A percentile compares a stretch with the other conserved stretches of the same genome.
Conservation (phyloP, 2,797 vertebrate genomes). For the Paguma larvata region DNA sequence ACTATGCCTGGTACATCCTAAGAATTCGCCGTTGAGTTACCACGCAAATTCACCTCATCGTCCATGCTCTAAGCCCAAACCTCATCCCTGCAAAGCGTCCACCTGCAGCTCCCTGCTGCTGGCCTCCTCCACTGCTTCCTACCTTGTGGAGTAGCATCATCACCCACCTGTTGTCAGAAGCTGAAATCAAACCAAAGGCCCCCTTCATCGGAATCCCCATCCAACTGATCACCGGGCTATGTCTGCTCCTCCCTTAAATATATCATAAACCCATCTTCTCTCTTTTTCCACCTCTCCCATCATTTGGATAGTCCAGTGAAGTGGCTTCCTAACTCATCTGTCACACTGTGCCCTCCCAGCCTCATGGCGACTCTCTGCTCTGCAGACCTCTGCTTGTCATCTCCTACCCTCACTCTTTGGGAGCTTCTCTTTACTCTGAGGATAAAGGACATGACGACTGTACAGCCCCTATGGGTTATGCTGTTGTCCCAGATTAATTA, state of each 20-base stretch:
- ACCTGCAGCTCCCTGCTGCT: neutral
- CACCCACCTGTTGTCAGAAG: neutral
- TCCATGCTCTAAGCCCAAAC: neutral
- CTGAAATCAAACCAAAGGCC: neutral
- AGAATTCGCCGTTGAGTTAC: neutral
- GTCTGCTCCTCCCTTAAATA: neutral
- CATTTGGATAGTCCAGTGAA: neutral
- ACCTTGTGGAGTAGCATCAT: neutral
- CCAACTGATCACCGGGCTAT: neutral
- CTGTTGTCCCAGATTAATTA: neutral
- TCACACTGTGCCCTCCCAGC: fast-evolving
- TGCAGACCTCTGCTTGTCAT: no score
- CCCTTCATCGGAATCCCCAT: neutral
- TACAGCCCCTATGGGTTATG: neutral
- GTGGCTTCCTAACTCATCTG: neutral
- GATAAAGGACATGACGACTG: neutral
- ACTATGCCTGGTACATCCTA: neutral
- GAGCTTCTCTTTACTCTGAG: neutral
- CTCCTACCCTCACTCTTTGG: neutral
- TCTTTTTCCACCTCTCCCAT: neutral
- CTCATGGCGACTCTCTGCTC: neutral
- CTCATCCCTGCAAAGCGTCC: neutral
- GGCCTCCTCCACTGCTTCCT: neutral
- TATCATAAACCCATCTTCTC: neutral
- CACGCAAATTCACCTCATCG: neutral